Evolutionary conservation across 2,888 invertebrate genomes (phyloP).

Genomic region (Cheilosia soror): DNA sequence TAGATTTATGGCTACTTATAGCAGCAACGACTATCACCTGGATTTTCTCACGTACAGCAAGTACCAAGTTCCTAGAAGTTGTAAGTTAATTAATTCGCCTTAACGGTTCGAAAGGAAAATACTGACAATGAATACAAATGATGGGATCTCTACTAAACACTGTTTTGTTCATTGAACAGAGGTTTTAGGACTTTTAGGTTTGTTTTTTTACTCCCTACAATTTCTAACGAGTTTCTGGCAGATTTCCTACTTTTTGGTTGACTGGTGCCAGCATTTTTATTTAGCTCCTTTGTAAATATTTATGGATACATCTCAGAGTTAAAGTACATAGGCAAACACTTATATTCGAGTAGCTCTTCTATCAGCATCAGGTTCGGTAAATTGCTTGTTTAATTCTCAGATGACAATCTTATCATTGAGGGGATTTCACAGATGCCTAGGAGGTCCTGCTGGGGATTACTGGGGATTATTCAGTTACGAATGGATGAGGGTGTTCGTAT

Average conservation of each 20-base stretch:
- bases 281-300: slow-evolving; percentile 37
- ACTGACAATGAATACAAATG: slow-evolving; percentile 51
- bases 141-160: slow-evolving; percentile 1
- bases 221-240: slow-evolving; percentile 45
- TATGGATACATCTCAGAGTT: slow-evolving; percentile 38
- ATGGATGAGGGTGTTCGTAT: no score
- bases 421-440: slow-evolving; percentile 50
- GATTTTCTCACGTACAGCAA: slow-evolving; percentile 32
- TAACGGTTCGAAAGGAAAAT: slow-evolving; percentile 29
- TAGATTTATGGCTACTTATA: neutral
- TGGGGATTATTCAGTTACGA: slow-evolving; percentile 7
- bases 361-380: slow-evolving; percentile 34
- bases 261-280: no score
- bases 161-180: neutral
- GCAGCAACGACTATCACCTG: slow-evolving; percentile 23
- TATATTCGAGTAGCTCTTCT: slow-evolving; percentile 21
- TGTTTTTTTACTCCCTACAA: slow-evolving; percentile 22
- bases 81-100: slow-evolving; percentile 49
- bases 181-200: neutral
- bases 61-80: neutral
- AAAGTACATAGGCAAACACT: slow-evolving; percentile 48
- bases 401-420: slow-evolving; percentile 54
- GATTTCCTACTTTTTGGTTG: slow-evolving; percentile 12
- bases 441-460: slow-evolving; percentile 49
- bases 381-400: slow-evolving; percentile 57